phyloP scores from a whole-genome alignment of 2,888 invertebrate genomes.

The Galerucella nymphaeae region DNA sequence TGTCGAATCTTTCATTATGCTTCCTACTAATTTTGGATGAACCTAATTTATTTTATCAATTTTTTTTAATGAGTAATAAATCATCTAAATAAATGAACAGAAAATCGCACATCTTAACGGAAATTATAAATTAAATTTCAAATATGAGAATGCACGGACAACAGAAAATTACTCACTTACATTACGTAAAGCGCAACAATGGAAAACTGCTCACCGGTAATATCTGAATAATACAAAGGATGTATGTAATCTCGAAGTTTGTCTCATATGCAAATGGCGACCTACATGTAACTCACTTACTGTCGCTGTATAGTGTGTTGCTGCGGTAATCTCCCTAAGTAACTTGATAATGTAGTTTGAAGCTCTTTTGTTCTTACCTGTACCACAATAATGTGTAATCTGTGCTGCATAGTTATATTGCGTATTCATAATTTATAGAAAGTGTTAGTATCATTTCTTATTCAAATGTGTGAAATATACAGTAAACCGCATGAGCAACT shows the following conservation, averaged over 20 bases:
- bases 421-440: neutral
- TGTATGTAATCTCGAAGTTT: slow-evolving; percentile 10
- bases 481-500: too few relatives aligned
- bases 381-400: slow-evolving; percentile 20
- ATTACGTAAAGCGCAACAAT: slow-evolving; percentile 7
- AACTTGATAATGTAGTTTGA: slow-evolving; percentile 19
- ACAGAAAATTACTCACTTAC: neutral
- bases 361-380: slow-evolving; percentile 15
- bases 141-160: slow-evolving; percentile 2
- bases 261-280: slow-evolving; percentile 19
- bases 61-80: too few relatives aligned
- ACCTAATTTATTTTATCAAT: too few relatives aligned
- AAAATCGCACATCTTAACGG: too few relatives aligned
- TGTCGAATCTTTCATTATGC: too few relatives aligned
- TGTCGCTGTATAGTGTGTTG: slow-evolving; percentile 4
- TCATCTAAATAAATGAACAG: too few relatives aligned
- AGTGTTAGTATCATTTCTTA: too few relatives aligned
- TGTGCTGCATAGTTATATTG: slow-evolving; percentile 1
- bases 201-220: slow-evolving; percentile 11
- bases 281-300: slow-evolving; percentile 10
- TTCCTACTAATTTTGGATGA: too few relatives aligned
- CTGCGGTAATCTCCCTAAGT: slow-evolving; percentile 15
- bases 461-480: too few relatives aligned
- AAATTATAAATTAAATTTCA: neutral
- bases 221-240: slow-evolving; percentile 18